phyloP scores from a whole-genome alignment of 2,797 vertebrate species.

The Loriculus beryllinus region DNA sequence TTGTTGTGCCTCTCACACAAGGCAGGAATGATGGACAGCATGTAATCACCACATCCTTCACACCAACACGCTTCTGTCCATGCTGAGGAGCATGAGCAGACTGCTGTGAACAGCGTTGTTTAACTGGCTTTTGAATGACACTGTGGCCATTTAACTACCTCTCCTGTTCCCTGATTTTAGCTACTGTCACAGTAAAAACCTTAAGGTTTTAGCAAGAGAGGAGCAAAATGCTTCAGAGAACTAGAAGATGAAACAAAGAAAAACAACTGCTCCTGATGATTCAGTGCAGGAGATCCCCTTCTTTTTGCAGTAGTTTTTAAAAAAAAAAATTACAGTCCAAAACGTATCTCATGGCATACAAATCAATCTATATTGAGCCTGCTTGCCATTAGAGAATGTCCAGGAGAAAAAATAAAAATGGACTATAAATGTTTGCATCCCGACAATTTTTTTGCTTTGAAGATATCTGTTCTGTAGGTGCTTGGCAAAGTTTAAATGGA shows the following conservation, averaged over 20 bases:
- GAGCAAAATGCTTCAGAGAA: background rate
- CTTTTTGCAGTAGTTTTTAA: no score
- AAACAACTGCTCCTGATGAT: background rate
- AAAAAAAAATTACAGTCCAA: slow-evolving; percentile 31
- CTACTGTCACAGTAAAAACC: background rate
- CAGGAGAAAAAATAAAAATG: background rate
- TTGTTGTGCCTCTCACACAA: background rate
- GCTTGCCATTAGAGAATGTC: background rate
- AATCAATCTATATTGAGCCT: slow-evolving; percentile 19
- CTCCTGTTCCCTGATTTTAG: background rate
- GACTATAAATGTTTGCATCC: background rate
- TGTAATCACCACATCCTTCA: background rate
- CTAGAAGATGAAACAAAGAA: background rate
- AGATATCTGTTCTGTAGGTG: background rate
- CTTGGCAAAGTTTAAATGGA: background rate
- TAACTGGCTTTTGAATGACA: background rate
- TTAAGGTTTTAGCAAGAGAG: background rate
- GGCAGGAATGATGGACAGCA: background rate
- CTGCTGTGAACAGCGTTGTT: background rate
- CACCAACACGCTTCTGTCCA: background rate
- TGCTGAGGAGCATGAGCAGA: background rate
- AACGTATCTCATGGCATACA: background rate
- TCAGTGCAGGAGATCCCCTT: background rate
- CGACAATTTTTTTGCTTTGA: background rate
- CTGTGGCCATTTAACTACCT: background rate